Conservation (phyloP, 2,113 vertebrate genomes). For the Pan paniscus region DNA sequence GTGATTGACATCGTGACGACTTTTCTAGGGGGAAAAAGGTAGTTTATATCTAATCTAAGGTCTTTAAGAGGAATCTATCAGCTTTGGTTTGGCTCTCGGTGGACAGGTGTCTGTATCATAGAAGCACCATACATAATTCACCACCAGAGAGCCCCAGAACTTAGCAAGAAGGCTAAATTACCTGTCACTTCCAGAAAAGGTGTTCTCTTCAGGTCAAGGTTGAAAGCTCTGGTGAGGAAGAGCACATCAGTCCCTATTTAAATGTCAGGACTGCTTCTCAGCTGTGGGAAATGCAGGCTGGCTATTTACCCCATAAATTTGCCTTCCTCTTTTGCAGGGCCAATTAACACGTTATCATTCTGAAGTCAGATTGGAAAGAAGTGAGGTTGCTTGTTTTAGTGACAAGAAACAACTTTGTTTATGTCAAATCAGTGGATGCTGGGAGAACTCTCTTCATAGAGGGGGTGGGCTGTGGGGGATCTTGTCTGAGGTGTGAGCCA, state of each 20-base stretch:
- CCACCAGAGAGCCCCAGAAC: constrained; percentile 86
- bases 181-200: constrained; percentile 84
- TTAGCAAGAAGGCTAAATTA: constrained; percentile 85
- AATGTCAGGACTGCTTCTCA: constrained; percentile 60
- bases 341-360: constrained; percentile 37
- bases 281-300: constrained; percentile 33
- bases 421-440: not conserved
- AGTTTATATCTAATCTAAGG: constrained; percentile 66
- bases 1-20: constrained; percentile 65
- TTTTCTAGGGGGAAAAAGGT: constrained; percentile 50
- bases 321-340: constrained; percentile 28
- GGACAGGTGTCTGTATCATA: constrained; percentile 80
- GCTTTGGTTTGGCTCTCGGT: constrained; percentile 75
- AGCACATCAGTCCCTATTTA: constrained; percentile 1
- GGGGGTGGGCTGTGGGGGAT: not conserved
- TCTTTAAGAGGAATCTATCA: constrained; percentile 80
- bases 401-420: constrained; percentile 40
- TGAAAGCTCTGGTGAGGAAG: constrained; percentile 79
- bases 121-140: constrained; percentile 88
- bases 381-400: constrained; percentile 39
- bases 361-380: constrained; percentile 38
- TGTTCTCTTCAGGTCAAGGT: constrained; percentile 85
- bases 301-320: constrained; percentile 33
- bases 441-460: constrained; percentile 57
- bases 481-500: constrained; percentile 69